Evolutionary conservation across 2,797 vertebrate species (phyloP), one percentile per base, ranked within the genome.

Genomic region (Typhlichthys subterraneus): DNA sequence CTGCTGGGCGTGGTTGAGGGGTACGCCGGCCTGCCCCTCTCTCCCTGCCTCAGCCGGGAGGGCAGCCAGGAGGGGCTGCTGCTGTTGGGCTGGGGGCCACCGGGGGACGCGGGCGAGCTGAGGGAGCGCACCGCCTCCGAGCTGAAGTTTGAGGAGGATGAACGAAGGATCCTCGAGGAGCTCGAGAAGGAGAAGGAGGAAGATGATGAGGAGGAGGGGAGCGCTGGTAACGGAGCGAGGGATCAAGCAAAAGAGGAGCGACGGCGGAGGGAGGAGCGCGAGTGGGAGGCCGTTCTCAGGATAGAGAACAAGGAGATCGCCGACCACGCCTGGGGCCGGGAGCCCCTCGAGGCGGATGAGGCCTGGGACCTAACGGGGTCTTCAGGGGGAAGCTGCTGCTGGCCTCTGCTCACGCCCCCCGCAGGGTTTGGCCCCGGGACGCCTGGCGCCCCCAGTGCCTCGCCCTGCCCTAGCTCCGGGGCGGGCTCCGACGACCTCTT

Each of bases 41-140:
- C 96, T 2, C 96, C 97, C 9, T 98, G 95, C 78, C 80, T 97
- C 66, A 98, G 97, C 51, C 96, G 97, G 55, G 96, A 98, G 70
- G 94, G 96, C 51, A 89, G 94, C 65, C 94, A 94, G 62, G 92
- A 94, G 2, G 92, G 92, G 0, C 85, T 93, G 4, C 87, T 93
- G 0, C 85, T 93, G 4, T 87, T 93, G 1, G 87, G 82, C 46
- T 94, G 91, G 92, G 74, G 68, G 0, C 62, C 73, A 23, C 80
- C 71, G 46, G 72, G 73, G 0, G 45, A 77, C 0, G 72, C 73
- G 0, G 45, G 78, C 0, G 85, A 89, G 11, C 93, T 98, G 56
- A 87, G 95, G 83, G 91, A 96, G 65, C 96, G 97, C 78, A 97
- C 97, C 0, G 94, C 96, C 63, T 98, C 96, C 0, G 95, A 98